phyloP scores from a whole-genome alignment of 2,113 vertebrate species.

The Antennarius striatus region DNA sequence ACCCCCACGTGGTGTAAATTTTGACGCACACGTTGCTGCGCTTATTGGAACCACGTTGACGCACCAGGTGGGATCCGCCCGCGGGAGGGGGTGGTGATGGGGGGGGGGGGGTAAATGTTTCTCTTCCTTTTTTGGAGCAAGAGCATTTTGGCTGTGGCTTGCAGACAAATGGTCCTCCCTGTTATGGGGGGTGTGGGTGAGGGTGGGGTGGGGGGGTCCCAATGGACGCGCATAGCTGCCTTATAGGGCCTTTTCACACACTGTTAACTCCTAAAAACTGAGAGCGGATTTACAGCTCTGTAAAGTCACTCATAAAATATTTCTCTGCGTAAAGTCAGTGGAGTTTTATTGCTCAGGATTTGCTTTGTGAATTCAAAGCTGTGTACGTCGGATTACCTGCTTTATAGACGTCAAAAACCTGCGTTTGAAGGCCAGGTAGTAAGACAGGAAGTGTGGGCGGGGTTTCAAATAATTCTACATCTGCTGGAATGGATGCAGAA shows the following conservation, averaged over 20 bases:
- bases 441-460: too few relatives aligned
- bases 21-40: not conserved
- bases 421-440: too few relatives aligned
- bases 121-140: conserved; percentile 76
- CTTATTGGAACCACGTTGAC: not conserved
- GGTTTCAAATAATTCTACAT: too few relatives aligned
- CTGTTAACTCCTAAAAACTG: conserved; percentile 46
- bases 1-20: conserved; percentile 20
- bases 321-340: conserved; percentile 9
- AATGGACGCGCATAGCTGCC: conserved; percentile 41
- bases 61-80: conserved; percentile 9
- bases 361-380: not conserved
- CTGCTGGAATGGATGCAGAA: too few relatives aligned
- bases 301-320: conserved; percentile 46
- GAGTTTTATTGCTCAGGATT: conserved; percentile 7
- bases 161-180: conserved; percentile 45
- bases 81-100: conserved; percentile 31
- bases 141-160: conserved; percentile 31
- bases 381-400: not conserved
- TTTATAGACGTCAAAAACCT: too few relatives aligned
- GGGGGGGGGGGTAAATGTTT: conserved; percentile 49
- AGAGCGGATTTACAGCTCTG: conserved; percentile 43
- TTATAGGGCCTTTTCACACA: conserved; percentile 67
- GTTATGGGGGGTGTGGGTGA: conserved; percentile 39
- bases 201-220: conserved; percentile 51